A percentile compares a stretch with the other conserved stretches of the same genome.
Conservation (phyloP, 2,888 invertebrate species). For the Aplocera efformata region DNA sequence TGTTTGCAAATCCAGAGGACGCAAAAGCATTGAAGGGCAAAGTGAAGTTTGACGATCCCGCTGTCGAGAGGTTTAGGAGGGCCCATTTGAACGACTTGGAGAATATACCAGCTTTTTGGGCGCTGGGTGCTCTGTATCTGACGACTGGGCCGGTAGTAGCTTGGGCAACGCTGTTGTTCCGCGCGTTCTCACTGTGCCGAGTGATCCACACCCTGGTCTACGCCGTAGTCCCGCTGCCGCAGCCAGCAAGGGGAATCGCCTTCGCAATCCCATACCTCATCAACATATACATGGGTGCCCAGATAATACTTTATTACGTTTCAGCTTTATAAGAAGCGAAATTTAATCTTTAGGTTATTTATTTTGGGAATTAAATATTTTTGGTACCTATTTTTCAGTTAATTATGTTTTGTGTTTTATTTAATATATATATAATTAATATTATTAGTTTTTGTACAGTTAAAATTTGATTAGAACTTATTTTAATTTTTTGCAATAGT, state of each 20-base stretch:
- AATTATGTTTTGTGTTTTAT: too few species aligned
- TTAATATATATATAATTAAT: too few species aligned
- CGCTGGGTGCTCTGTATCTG: conserved; percentile 81
- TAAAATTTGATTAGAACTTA: too few species aligned
- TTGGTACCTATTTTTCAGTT: too few species aligned
- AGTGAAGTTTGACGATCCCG: conserved; percentile 57
- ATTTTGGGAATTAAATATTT: too few species aligned
- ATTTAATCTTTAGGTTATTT: too few species aligned
- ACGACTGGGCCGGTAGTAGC: conserved; percentile 75
- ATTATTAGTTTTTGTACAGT: too few species aligned
- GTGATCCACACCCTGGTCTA: conserved; percentile 84
- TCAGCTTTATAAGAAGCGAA: conserved; percentile 36
- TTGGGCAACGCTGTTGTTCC: conserved; percentile 59
- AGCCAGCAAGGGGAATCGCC: conserved; percentile 69
- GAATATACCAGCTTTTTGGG: conserved; percentile 84
- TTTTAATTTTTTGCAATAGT: too few species aligned
- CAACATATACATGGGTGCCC: conserved; percentile 58
- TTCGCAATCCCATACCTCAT: conserved; percentile 47
- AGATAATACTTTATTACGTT: conserved; percentile 48
- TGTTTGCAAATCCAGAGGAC: conserved; percentile 62
- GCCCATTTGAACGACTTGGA: conserved; percentile 87
- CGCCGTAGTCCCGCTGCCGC: conserved; percentile 80
- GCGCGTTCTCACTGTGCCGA: conserved; percentile 78
- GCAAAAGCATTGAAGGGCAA: conserved; percentile 47
- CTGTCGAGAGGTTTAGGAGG: conserved; percentile 62